Evolutionary conservation across 1,140 invertebrate species (phyloP).

Genomic region (Ceratosolen solmsi): DNA sequence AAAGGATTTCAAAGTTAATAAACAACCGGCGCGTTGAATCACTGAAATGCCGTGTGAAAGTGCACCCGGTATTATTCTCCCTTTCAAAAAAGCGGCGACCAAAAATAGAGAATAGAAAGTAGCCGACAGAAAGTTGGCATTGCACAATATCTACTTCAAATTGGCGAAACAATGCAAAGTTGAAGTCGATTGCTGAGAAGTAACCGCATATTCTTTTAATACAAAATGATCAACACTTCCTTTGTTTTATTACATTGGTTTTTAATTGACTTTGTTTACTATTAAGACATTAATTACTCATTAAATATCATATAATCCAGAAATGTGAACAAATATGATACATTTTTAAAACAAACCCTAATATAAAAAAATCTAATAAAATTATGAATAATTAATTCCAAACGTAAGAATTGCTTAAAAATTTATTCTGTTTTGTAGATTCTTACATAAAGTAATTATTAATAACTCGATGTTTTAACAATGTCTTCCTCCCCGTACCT

Average conservation of each 20-base stretch:
- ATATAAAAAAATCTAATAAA: too few relatives aligned
- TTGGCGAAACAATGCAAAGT: not conserved
- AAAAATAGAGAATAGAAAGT: not conserved
- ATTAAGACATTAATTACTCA: too few relatives aligned
- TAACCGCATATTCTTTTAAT: not conserved
- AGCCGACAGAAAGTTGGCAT: slow-evolving; percentile 5
- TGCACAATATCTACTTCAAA: not conserved
- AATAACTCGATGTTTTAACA: too few relatives aligned
- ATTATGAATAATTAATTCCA: too few relatives aligned
- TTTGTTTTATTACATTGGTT: not conserved
- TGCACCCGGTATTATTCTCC: not conserved
- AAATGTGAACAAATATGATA: too few relatives aligned
- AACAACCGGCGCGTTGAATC: slow-evolving; percentile 5
- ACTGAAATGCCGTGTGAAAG: slow-evolving; percentile 1
- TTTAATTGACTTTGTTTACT: too few relatives aligned
- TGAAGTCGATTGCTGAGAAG: not conserved
- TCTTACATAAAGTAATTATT: too few relatives aligned
- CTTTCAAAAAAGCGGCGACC: not conserved
- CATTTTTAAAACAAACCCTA: too few relatives aligned
- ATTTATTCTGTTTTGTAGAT: too few relatives aligned
- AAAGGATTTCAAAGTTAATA: slow-evolving; percentile 34
- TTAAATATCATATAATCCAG: too few relatives aligned
- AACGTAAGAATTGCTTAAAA: too few relatives aligned
- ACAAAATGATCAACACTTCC: not conserved
- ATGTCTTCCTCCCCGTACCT: too few relatives aligned